These are phyloP conservation scores for Etheostoma spectabile DNA, from an alignment of 2,113 vertebrate species.

Conservation along the genomic window DNA sequence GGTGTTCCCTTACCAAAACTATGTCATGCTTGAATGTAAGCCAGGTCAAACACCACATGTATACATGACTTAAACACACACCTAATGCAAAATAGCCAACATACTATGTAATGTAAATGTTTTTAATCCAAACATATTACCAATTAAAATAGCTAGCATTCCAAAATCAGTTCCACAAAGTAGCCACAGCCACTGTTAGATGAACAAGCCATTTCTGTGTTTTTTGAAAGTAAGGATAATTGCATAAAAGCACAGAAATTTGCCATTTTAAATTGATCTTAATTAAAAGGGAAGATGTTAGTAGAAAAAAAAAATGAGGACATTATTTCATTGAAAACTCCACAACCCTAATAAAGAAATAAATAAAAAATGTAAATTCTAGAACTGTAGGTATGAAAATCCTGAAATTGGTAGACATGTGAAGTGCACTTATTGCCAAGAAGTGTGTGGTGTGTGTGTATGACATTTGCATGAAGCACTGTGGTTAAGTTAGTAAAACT, in stretches of 20 bases:
- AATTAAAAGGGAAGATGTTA: not conserved
- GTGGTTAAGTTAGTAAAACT: conserved; percentile 45
- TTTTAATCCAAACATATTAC: not conserved
- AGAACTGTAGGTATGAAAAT: conserved; percentile 23
- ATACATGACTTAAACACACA: not conserved
- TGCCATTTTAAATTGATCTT: not conserved
- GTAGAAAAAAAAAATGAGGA: not conserved
- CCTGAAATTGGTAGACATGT: conserved; percentile 36
- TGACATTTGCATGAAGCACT: conserved; percentile 40
- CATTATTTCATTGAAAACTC: conserved; percentile 3
- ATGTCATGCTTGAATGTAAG: not conserved
- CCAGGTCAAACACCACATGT: not conserved
- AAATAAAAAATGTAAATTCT: conserved; percentile 13
- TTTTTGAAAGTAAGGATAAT: not conserved
- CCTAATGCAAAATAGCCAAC: not conserved
- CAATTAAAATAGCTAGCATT: not conserved
- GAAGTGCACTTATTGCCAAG: not conserved
- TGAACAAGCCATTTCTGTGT: not conserved
- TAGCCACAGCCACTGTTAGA: not conserved
- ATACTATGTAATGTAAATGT: not conserved
- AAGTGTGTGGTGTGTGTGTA: conserved; percentile 22
- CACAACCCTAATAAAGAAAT: not conserved
- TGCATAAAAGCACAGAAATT: conserved; percentile 15
- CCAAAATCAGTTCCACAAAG: conserved; percentile 4
- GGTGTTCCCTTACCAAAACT: not conserved